These are phyloP conservation scores for Trichacis sp. DNA, from an alignment of 2,888 invertebrate species.

Conservation along the genomic window DNA sequence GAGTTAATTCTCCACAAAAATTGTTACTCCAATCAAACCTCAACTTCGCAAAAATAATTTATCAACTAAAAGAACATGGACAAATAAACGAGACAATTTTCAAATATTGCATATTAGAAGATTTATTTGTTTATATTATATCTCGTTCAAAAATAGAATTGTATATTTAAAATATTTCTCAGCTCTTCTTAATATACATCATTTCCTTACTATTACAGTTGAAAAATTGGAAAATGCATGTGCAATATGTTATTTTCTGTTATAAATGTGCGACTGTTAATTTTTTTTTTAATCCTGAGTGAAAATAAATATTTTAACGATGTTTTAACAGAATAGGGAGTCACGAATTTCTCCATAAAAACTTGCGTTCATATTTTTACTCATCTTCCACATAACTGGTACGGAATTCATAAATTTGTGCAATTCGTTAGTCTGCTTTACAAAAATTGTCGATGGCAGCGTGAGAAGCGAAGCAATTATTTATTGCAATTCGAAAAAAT, in stretches of 20 bases:
- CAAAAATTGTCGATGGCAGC: not conserved
- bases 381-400: too few species aligned
- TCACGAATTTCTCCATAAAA: too few species aligned
- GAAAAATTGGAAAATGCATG: conserved; percentile 40
- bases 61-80: too few species aligned
- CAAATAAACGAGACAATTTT: not conserved
- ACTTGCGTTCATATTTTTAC: too few species aligned
- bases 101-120: not conserved
- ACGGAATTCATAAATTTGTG: conserved; percentile 56
- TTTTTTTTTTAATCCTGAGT: not conserved
- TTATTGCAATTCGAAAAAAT: too few species aligned
- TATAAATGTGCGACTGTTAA: not conserved
- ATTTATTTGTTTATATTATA: conserved; percentile 62
- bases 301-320: too few species aligned
- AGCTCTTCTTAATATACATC: conserved; percentile 60
- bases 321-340: too few species aligned
- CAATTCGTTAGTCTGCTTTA: conserved; percentile 26
- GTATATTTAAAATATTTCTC: conserved; percentile 68
- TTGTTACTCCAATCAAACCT: too few species aligned
- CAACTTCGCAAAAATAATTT: too few species aligned
- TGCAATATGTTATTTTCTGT: conserved; percentile 32
- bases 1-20: too few species aligned
- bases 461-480: not conserved
- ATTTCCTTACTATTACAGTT: conserved; percentile 48
- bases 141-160: conserved; percentile 69